These are phyloP conservation scores for Trichogramma pretiosum DNA, from an alignment of 1,140 invertebrate genomes.

Conservation along the genomic window DNA sequence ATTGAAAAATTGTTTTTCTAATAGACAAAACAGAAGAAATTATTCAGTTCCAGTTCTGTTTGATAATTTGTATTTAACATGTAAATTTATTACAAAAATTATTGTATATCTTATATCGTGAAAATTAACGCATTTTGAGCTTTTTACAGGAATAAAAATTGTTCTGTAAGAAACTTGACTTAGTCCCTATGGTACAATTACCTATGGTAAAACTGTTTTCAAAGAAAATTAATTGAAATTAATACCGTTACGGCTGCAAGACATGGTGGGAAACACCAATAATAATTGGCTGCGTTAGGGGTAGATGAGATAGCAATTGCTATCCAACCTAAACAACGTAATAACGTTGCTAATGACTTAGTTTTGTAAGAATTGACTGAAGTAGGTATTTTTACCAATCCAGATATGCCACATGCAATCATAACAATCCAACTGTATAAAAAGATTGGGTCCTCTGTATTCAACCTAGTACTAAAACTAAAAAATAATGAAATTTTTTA, in stretches of 20 bases:
- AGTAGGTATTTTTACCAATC: constrained; percentile 31
- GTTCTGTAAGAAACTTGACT: too few relatives aligned
- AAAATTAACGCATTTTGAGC: too few relatives aligned
- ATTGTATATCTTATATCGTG: too few relatives aligned
- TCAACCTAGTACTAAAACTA: constrained; percentile 35
- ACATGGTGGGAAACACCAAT: constrained; percentile 39
- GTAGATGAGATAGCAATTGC: constrained; percentile 27
- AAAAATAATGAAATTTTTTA: constrained; percentile 21
- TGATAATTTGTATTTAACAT: too few relatives aligned
- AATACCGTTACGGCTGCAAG: constrained; percentile 22
- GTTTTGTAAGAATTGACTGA: constrained; percentile 20
- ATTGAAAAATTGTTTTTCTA: too few relatives aligned
- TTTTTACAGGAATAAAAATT: too few relatives aligned
- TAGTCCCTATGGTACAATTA: too few relatives aligned
- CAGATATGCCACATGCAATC: constrained; percentile 33
- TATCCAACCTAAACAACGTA: constrained; percentile 31
- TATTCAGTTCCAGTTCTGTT: too few relatives aligned
- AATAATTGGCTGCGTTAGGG: constrained; percentile 28
- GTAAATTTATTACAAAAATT: too few relatives aligned
- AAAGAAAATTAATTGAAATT: constrained; percentile 26
- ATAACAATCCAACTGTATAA: constrained; percentile 34
- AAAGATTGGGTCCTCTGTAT: constrained; percentile 37
- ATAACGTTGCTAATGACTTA: constrained; percentile 26
- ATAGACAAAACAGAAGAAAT: too few relatives aligned
- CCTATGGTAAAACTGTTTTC: too few relatives aligned